Base-by-base conservation (phyloP, 2,888 invertebrate genomes). In the Gortyna flavago region DNA sequence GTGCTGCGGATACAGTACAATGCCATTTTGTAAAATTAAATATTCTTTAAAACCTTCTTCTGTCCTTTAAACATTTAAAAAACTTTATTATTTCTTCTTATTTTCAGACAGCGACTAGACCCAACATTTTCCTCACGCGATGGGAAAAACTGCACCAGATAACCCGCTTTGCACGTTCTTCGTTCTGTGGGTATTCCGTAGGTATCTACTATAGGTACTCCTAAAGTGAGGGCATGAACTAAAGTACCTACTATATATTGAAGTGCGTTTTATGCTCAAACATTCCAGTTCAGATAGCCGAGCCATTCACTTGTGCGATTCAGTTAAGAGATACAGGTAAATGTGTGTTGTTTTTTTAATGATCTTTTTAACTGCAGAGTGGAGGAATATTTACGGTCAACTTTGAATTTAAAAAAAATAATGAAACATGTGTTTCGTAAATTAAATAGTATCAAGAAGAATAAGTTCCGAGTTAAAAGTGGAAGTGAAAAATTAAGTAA, bases 161-260 rank as follows among this genome's bases (percentile, higher is more conserved):
- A 41, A 64, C 32, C 35, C 35, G 41, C 35, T 59, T 48, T 0
- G 29, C 16, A 51, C 21, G 38, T 85, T 84, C 64, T 13, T 73
- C 11, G n/a, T 51, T 85, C 85, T 85, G 7, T 86, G 77, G 73
- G 29, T 62, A 80, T 68, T 76, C 79, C 65, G 64, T 65, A 69
- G 64, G 71, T 75, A 77, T 38, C 8, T 35, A 71, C 21, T 70
- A 59, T 51, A 35, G 4, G 21, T 75, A 64, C 57, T 29, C 7
- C 13, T 57, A 54, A 18, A n/a, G 18, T 29, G 62, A 66, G 54
- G 69, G 74, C 57, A 75, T 62, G 72, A 62, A 77, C 65, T 71
- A 59, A 81, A 76, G 61, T 83, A n/a, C n/a, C n/a, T n/a, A 79
- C 74, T 87, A 87, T 87, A 87, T 83, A 86, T 76, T 80, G 84